Percentiles rank a stretch among this genome's conserved stretches.
phyloP scores from a whole-genome alignment of 2,113 vertebrate species.

The Atrichornis clamosus region DNA sequence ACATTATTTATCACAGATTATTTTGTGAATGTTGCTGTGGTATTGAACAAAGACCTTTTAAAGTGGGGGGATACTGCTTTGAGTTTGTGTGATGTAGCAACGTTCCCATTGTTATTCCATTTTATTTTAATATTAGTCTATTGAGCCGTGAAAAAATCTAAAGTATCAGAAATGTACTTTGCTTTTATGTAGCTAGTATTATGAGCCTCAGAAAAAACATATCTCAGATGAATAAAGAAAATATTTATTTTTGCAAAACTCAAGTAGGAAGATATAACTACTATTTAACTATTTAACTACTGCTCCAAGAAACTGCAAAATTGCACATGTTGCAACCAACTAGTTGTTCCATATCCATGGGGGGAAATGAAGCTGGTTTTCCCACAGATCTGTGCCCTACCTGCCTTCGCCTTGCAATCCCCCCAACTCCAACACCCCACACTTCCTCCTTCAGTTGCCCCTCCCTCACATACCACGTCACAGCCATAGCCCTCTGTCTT shows the following conservation, averaged over 20 bases:
- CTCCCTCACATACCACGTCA: neutral
- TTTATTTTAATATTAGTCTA: slow-evolving; percentile 12
- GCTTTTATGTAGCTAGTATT: neutral
- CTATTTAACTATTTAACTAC: neutral
- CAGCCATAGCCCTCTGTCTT: neutral
- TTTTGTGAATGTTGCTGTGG: neutral
- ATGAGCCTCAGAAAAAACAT: neutral
- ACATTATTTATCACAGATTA: neutral
- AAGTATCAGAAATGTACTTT: neutral
- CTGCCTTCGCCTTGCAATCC: neutral
- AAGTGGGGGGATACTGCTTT: neutral
- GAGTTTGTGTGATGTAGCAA: neutral
- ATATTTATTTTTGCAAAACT: slow-evolving; percentile 19
- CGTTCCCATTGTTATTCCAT: neutral
- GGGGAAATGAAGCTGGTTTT: neutral
- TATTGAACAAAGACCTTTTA: neutral
- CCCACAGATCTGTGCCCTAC: neutral
- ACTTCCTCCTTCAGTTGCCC: neutral
- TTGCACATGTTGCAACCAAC: neutral
- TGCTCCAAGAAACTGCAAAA: neutral
- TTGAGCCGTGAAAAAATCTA: neutral
- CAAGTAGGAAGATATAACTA: neutral
- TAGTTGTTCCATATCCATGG: neutral
- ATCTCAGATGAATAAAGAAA: neutral
- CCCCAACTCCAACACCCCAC: neutral